These are phyloP conservation scores for Drosophila subobscura DNA, from an alignment of 1,140 invertebrate species.

Conservation along the genomic window DNA sequence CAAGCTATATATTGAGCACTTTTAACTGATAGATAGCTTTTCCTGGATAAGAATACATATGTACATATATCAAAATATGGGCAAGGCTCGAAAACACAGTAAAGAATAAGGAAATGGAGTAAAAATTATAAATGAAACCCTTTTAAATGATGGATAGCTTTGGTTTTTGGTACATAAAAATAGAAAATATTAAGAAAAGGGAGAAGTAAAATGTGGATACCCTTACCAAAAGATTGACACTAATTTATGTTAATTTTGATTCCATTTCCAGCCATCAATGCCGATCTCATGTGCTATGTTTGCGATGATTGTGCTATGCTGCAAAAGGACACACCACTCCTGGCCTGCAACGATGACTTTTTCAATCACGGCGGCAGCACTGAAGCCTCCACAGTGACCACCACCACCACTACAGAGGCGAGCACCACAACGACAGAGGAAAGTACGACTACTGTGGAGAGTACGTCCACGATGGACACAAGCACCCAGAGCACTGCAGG, in stretches of 20 bases:
- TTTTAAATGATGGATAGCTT: too few relatives aligned
- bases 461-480: constrained; percentile 4
- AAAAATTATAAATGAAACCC: not conserved
- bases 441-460: constrained; percentile 18
- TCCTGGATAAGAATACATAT: constrained; percentile 1
- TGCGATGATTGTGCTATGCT: constrained; percentile 65
- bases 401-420: constrained; percentile 37
- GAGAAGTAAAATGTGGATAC: too few relatives aligned
- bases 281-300: constrained; percentile 78
- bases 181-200: too few relatives aligned
- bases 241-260: not conserved
- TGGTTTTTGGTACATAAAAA: too few relatives aligned
- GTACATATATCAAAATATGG: not conserved
- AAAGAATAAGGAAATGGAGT: constrained; percentile 3
- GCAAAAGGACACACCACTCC: constrained; percentile 53
- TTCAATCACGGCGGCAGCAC: constrained; percentile 68
- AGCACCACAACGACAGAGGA: constrained; percentile 24
- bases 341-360: constrained; percentile 68
- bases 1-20: constrained; percentile 69
- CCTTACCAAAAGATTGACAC: too few relatives aligned
- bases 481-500: constrained; percentile 10
- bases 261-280: constrained; percentile 40
- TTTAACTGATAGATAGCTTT: constrained; percentile 36
- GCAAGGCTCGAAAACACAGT: not conserved
- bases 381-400: constrained; percentile 61